Evolutionary conservation across 2,888 invertebrate species (phyloP).

Genomic region (Barypeithes pellucidus): DNA sequence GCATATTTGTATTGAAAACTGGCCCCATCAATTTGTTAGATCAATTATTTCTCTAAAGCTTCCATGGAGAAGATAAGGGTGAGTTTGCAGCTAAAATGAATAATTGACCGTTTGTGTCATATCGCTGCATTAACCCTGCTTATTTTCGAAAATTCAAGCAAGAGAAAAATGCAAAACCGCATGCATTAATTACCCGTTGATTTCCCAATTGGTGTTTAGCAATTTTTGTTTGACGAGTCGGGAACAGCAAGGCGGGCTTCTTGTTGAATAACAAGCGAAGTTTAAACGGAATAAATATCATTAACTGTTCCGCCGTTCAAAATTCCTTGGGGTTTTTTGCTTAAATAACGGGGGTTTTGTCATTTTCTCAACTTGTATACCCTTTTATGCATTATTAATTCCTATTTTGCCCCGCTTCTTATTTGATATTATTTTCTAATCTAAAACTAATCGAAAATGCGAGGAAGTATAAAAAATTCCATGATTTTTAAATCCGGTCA

Average conservation of each 20-base stretch:
- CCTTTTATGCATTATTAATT: conserved; percentile 22
- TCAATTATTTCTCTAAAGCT: too few relatives aligned
- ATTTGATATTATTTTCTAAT: conserved; percentile 1
- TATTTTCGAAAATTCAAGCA: too few relatives aligned
- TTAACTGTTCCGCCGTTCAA: conserved; percentile 20
- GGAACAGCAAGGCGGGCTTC: conserved; percentile 15
- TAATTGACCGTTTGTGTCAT: too few relatives aligned
- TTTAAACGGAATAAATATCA: conserved; percentile 36
- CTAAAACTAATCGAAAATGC: neutral
- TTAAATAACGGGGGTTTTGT: conserved; percentile 25
- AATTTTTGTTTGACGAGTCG: conserved; percentile 37
- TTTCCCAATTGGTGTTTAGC: conserved; percentile 39
- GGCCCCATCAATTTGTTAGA: too few relatives aligned
- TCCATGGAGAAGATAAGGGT: too few relatives aligned
- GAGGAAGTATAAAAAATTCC: neutral
- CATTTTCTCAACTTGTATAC: conserved; percentile 17
- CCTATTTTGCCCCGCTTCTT: neutral
- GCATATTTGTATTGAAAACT: too few relatives aligned
- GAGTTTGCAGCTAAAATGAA: too few relatives aligned
- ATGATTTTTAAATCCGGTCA: too few relatives aligned
- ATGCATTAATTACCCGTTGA: conserved; percentile 34
- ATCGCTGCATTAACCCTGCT: too few relatives aligned
- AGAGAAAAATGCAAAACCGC: conserved; percentile 27
- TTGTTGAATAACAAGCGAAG: conserved; percentile 19
- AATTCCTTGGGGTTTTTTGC: conserved; percentile 25